A percentile compares a stretch with the other conserved stretches of the same genome.
phyloP scores from a whole-genome alignment of 2,888 invertebrate species.

The Callyntrura guangdongensis region DNA sequence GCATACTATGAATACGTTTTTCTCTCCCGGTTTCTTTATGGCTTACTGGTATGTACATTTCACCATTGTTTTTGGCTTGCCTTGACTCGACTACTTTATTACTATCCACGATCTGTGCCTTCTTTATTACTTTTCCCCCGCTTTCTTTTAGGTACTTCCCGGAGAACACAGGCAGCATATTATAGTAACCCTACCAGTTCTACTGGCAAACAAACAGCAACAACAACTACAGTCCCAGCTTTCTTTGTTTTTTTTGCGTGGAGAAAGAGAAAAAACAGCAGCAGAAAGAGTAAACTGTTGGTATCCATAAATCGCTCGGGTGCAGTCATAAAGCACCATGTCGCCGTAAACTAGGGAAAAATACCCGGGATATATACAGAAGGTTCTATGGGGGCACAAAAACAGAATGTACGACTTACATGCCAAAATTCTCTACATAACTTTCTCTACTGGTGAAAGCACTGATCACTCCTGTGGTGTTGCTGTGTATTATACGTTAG shows the following conservation, averaged over 20 bases:
- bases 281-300: slow-evolving; percentile 57
- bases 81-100: slow-evolving; percentile 12
- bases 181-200: neutral
- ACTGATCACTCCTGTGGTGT: neutral
- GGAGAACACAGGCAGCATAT: neutral
- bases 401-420: neutral
- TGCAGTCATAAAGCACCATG: slow-evolving; percentile 67
- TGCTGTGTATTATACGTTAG: neutral
- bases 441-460: slow-evolving; percentile 1
- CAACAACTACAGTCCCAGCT: slow-evolving; percentile 8
- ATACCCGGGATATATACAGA: neutral
- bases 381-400: neutral
- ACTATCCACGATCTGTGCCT: neutral
- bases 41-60: neutral
- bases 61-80: neutral
- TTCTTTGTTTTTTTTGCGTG: slow-evolving; percentile 2
- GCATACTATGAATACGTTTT: no score
- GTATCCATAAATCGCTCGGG: slow-evolving; percentile 62
- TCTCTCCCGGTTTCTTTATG: no score
- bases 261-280: slow-evolving; percentile 18
- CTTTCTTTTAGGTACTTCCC: neutral
- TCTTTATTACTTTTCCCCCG: neutral
- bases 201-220: slow-evolving; percentile 32
- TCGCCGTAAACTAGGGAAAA: slow-evolving; percentile 45
- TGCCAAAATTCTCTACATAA: slow-evolving; percentile 68